phyloP scores from a whole-genome alignment of 2,113 vertebrate species.

The Oncorhynchus kisutch region DNA sequence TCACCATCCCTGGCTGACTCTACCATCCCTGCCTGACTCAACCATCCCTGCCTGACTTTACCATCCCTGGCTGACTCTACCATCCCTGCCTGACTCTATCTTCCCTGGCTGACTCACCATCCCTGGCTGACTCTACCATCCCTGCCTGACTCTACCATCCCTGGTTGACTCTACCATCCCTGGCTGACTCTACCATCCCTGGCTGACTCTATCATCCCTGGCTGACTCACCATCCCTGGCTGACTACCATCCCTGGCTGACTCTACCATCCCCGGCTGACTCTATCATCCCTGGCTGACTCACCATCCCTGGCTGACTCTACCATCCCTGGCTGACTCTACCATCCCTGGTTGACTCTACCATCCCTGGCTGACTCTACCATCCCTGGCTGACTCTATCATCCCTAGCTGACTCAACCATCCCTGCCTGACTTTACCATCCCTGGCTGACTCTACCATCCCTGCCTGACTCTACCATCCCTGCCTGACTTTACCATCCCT shows the following conservation, averaged over 20 bases:
- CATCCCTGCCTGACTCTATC: neutral
- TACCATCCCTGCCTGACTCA: neutral
- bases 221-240: neutral
- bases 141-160: neutral
- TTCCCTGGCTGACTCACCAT: neutral
- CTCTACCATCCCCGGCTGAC: constrained; percentile 17
- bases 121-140: constrained; percentile 18
- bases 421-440: neutral
- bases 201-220: neutral
- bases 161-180: neutral
- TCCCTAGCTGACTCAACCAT: constrained; percentile 18
- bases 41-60: constrained; percentile 26
- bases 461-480: neutral
- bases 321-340: neutral
- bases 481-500: neutral
- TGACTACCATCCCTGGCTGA: neutral
- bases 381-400: neutral
- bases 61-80: neutral
- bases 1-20: constrained; percentile 17
- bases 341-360: constrained; percentile 22
- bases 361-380: neutral
- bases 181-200: neutral
- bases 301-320: neutral
- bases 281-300: neutral
- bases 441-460: neutral